Conservation (phyloP, 2,888 invertebrate species). For the Eilema caniola region DNA sequence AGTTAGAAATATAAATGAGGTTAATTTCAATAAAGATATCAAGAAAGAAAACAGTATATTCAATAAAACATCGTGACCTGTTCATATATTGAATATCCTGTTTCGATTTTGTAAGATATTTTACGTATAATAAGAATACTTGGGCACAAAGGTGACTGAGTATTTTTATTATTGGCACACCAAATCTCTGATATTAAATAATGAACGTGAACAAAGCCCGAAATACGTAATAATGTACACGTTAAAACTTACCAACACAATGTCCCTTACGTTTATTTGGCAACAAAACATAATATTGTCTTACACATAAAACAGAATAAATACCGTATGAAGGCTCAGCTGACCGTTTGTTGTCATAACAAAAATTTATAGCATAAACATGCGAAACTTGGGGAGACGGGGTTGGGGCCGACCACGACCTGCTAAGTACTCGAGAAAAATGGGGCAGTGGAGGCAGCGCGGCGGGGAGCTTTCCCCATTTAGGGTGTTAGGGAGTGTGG, state of each 20-base stretch:
- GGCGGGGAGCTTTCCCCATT: constrained; percentile 41
- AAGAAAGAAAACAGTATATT: constrained; percentile 46
- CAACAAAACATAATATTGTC: constrained; percentile 26
- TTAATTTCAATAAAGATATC: constrained; percentile 48
- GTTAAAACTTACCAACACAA: constrained; percentile 18
- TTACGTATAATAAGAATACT: constrained; percentile 13
- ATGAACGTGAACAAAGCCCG: constrained; percentile 35
- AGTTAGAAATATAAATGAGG: constrained; percentile 18
- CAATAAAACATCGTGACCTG: constrained; percentile 41
- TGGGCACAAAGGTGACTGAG: constrained; percentile 27
- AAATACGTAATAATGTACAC: constrained; percentile 18
- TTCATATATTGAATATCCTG: not conserved
- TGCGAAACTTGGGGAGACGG: constrained; percentile 66
- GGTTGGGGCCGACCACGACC: constrained; percentile 63
- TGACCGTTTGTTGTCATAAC: constrained; percentile 74
- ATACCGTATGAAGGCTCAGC: constrained; percentile 59
- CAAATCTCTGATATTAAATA: constrained; percentile 47
- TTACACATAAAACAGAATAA: constrained; percentile 25
- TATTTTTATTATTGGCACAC: constrained; percentile 47
- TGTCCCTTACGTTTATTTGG: constrained; percentile 6
- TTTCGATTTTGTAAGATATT: not conserved
- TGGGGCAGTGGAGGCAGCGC: constrained; percentile 63
- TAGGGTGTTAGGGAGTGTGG: constrained; percentile 46
- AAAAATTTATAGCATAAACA: constrained; percentile 69
- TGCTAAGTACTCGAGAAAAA: constrained; percentile 75